Conservation (phyloP, 2,797 vertebrate species). For the Hylomyscus alleni region DNA sequence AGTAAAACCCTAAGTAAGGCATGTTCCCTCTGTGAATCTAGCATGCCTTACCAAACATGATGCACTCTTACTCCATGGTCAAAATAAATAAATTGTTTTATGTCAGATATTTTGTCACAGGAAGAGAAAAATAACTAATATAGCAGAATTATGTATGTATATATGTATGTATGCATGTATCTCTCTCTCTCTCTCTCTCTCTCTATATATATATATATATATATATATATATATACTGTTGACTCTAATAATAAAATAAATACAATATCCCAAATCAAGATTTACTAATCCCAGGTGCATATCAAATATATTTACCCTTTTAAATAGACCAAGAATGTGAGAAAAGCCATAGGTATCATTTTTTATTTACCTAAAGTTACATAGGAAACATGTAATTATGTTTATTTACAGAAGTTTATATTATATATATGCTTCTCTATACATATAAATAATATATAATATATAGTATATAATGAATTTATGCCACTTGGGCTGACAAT, state of each 20-base stretch:
- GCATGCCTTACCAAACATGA: not conserved
- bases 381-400: not conserved
- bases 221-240: not conserved
- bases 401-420: not conserved
- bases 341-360: not conserved
- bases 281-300: not conserved
- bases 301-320: not conserved
- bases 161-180: not conserved
- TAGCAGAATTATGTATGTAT: not conserved
- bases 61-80: not conserved
- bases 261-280: not conserved
- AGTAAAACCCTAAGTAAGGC: too few relatives aligned
- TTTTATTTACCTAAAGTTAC: not conserved
- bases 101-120: not conserved
- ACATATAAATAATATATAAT: not conserved
- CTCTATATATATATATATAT: not conserved
- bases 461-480: not conserved
- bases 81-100: not conserved
- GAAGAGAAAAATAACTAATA: not conserved
- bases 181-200: too few relatives aligned
- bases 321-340: not conserved
- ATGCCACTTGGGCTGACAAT: not conserved
- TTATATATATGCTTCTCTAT: not conserved
- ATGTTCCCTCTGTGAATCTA: not conserved
- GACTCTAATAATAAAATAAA: not conserved